Base-by-base conservation (phyloP, 2,113 vertebrate species). In the Syngnathoides biaculeatus region DNA sequence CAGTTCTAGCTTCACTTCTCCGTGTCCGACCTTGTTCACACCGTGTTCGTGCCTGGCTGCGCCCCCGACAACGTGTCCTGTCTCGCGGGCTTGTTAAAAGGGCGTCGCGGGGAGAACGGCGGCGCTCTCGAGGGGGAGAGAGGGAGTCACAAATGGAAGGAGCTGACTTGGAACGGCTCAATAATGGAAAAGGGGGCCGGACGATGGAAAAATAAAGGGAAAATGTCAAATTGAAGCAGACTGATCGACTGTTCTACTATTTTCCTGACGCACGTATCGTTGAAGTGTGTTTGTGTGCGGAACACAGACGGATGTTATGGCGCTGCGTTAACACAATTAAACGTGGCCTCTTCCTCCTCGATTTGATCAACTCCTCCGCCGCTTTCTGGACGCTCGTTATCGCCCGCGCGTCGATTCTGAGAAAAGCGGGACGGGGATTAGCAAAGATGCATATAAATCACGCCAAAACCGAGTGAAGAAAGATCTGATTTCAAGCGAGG, bases 171-270 rank as follows among this genome's bases (percentile, higher is more conserved):
- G 78, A 85, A 82, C 26, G 1, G 39, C 55, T 50, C 47, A 66
- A 80, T 26, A 72, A 72, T 67, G 22, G 57, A 66, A 57, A 66
- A 19, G 38, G 45, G 38, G 38, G n/a, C n/a, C 48, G 7, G 43
- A 60, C 67, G 62, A 78, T 73, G 79, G 73, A 45, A 64, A 82
- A 64, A 64, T 78, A 79, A 82, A 84, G 75, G 81, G 71, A 71
- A 73, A 80, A 85, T 52, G 72, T 84, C 68, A 81, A 67, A 68
- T 61, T 77, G 57, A 19, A 59, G 64, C 74, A 57, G 26, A 57
- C 26, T 7, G 26, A 30, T 64, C 55, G 65, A 58, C 38, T 83
- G 76, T 78, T 26, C 47, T 0, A n/a, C 47, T 3, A 9, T n/a
- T 52, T 22, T 52, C 20, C 48, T 20, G 48, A 52, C 17, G 55